These are phyloP conservation scores for Drosophila prosaltans DNA, from an alignment of 1,140 invertebrate genomes.

Conservation along the genomic window DNA sequence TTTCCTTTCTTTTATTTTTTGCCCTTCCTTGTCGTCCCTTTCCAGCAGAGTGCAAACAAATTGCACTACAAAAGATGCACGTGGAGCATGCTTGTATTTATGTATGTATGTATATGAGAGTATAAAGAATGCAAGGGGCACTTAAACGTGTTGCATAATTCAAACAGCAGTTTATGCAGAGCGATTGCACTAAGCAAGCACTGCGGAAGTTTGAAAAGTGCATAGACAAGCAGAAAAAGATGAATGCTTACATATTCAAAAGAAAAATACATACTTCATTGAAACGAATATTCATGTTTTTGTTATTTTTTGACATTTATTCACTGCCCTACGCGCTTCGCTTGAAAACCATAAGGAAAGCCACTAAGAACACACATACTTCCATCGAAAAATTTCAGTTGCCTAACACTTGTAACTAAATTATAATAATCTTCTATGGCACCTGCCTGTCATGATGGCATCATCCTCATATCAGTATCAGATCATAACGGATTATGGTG, in stretches of 20 bases:
- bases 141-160: conserved; percentile 78
- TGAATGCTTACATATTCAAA: conserved; percentile 54
- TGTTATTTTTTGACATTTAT: background rate
- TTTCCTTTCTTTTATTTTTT: background rate
- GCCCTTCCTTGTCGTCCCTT: background rate
- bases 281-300: background rate
- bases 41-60: conserved; percentile 37
- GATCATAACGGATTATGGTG: conserved; percentile 71
- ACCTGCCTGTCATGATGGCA: conserved; percentile 52
- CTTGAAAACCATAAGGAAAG: conserved; percentile 14
- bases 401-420: conserved; percentile 52
- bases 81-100: background rate
- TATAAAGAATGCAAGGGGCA: conserved; percentile 59
- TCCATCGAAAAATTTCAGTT: conserved; percentile 31
- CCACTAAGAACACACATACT: conserved; percentile 2
- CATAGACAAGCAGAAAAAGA: conserved; percentile 56
- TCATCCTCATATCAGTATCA: conserved; percentile 65
- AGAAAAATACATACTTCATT: conserved; percentile 6
- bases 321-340: background rate
- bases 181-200: conserved; percentile 56
- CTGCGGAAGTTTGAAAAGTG: conserved; percentile 23
- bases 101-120: conserved; percentile 10
- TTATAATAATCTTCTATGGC: conserved; percentile 65
- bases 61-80: conserved; percentile 41
- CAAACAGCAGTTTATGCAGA: conserved; percentile 66